phyloP scores from a whole-genome alignment of 1,140 invertebrate species.

The Elymnias hypermnestra region DNA sequence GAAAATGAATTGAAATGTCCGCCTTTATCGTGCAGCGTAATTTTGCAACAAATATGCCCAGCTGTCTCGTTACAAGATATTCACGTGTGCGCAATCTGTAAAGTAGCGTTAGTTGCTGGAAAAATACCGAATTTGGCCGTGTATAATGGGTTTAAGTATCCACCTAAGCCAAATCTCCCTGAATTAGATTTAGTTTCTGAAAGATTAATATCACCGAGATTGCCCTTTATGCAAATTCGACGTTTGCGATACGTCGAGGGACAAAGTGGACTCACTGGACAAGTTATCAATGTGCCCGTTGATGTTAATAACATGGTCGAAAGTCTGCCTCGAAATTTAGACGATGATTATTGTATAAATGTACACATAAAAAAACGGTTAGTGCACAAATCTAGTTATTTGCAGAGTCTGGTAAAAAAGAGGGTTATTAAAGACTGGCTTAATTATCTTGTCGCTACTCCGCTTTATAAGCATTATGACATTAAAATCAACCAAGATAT shows the following conservation, averaged over 20 bases:
- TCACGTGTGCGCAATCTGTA: conserved; percentile 3
- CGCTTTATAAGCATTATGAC: too few relatives aligned
- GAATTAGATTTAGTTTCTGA: conserved; percentile 5
- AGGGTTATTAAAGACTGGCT: too few relatives aligned
- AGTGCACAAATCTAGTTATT: too few relatives aligned
- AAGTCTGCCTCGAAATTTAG: conserved; percentile 1
- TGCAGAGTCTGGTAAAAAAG: too few relatives aligned
- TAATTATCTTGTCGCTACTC: too few relatives aligned
- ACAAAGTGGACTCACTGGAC: conserved; percentile 7
- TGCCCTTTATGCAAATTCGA: conserved; percentile 19
- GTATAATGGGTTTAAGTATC: conserved; percentile 17
- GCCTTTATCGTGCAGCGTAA: too few relatives aligned
- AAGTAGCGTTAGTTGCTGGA: neutral
- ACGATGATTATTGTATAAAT: too few relatives aligned
- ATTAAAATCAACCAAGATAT: too few relatives aligned
- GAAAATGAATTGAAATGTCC: too few relatives aligned
- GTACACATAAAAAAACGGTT: too few relatives aligned
- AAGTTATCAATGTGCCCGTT: conserved; percentile 5
- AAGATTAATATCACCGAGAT: conserved; percentile 13
- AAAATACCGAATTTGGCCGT: neutral
- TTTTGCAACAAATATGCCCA: too few relatives aligned
- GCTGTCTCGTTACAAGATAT: too few relatives aligned
- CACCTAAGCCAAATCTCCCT: neutral
- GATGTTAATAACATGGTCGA: conserved; percentile 1
- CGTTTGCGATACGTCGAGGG: conserved; percentile 1